Evolutionary conservation across 2,888 invertebrate genomes (phyloP).

Genomic region (Xestia xanthographa): DNA sequence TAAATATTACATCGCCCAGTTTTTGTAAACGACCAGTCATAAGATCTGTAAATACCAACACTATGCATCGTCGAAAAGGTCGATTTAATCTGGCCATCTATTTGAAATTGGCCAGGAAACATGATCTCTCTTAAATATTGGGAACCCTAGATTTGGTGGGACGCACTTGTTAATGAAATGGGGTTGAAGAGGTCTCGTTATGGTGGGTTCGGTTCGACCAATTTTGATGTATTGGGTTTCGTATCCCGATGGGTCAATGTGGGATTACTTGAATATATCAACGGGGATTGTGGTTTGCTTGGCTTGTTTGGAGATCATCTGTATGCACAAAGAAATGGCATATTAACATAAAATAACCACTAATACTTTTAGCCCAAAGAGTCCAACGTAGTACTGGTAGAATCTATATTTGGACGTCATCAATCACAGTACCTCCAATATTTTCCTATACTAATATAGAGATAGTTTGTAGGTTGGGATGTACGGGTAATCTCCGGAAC

Average conservation of each 20-base stretch:
- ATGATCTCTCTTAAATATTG: slow-evolving; percentile 64
- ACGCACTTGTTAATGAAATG: slow-evolving; percentile 60
- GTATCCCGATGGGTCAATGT: slow-evolving; percentile 72
- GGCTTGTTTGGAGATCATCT: slow-evolving; percentile 14
- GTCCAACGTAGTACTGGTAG: background rate
- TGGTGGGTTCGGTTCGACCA: slow-evolving; percentile 68
- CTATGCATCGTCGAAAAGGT: slow-evolving; percentile 49
- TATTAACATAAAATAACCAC: no score
- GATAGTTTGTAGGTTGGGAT: background rate
- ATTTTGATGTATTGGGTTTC: slow-evolving; percentile 76
- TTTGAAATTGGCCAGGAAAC: slow-evolving; percentile 69
- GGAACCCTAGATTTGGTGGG: slow-evolving; percentile 32
- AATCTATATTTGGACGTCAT: background rate
- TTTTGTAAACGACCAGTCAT: slow-evolving; percentile 62
- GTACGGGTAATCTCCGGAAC: background rate
- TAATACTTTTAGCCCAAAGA: background rate
- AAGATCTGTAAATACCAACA: slow-evolving; percentile 59
- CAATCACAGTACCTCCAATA: background rate
- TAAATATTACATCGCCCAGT: slow-evolving; percentile 75
- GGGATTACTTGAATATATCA: slow-evolving; percentile 74
- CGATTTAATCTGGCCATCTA: slow-evolving; percentile 70
- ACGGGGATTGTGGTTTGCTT: slow-evolving; percentile 61
- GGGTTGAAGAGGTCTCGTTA: slow-evolving; percentile 64
- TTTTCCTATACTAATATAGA: background rate
- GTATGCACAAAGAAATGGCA: background rate